Conservation (phyloP, 1,140 invertebrate species). For the Achroia grisella region DNA sequence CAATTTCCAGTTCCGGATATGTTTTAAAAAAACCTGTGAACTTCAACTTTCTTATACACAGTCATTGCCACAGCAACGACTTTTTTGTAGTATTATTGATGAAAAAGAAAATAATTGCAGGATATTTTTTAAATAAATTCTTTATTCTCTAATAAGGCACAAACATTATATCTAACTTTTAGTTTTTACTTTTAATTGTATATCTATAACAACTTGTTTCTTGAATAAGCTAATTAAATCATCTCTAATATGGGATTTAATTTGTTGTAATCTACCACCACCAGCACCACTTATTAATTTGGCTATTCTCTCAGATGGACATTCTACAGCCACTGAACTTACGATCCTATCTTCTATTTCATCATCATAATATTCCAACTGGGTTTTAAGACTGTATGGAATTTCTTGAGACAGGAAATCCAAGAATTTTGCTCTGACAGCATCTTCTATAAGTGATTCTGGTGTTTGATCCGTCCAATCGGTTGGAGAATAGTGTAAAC, state of each 20-base stretch:
- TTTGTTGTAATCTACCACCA: slow-evolving; percentile 79
- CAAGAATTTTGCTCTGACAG: slow-evolving; percentile 85
- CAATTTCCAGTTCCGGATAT: no score
- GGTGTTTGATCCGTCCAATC: slow-evolving; percentile 82
- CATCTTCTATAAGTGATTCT: slow-evolving; percentile 79
- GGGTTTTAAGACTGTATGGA: slow-evolving; percentile 82
- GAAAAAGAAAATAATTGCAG: no score
- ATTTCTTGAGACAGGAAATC: slow-evolving; percentile 87
- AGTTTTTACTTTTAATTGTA: slow-evolving; percentile 38
- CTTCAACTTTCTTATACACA: no score
- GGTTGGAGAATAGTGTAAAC: slow-evolving; percentile 79
- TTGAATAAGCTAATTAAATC: slow-evolving; percentile 56
- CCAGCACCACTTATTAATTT: slow-evolving; percentile 78
- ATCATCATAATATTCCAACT: slow-evolving; percentile 80
- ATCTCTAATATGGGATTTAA: slow-evolving; percentile 75
- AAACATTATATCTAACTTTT: slow-evolving; percentile 11
- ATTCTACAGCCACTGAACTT: slow-evolving; percentile 77
- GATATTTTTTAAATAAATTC: no score
- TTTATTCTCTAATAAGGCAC: no score
- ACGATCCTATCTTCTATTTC: slow-evolving; percentile 76
- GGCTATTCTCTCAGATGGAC: slow-evolving; percentile 76
- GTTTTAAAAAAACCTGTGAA: no score
- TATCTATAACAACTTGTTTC: slow-evolving; percentile 44
- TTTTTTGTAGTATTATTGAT: no score
- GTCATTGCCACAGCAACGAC: no score